Evolutionary conservation across 2,797 vertebrate genomes (phyloP).

Genomic region (Lepilemur ruficaudatus): DNA sequence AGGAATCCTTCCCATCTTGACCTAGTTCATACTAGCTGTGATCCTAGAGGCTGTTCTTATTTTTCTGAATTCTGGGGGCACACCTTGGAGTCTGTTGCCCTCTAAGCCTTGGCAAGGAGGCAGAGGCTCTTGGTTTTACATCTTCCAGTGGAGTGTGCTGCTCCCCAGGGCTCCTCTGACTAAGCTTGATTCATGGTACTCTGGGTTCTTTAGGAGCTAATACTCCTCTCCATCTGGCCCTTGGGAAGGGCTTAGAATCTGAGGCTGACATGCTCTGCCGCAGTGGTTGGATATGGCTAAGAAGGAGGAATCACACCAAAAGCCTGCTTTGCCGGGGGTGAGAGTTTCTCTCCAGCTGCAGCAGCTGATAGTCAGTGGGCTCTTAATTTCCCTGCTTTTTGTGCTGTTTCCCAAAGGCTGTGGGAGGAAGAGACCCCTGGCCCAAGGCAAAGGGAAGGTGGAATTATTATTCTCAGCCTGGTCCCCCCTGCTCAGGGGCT

Average conservation of each 20-base stretch:
- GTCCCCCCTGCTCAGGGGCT: not conserved
- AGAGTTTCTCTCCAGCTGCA: not conserved
- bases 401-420: not conserved
- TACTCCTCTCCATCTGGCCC: not conserved
- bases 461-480: not conserved
- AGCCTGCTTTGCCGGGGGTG: not conserved
- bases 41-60: not conserved
- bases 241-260: not conserved
- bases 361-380: not conserved
- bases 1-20: not conserved
- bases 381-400: not conserved
- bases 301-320: not conserved
- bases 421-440: not conserved
- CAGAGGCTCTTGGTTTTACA: not conserved
- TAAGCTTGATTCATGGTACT: not conserved
- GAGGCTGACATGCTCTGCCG: not conserved
- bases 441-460: not conserved
- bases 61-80: not conserved
- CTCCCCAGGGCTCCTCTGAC: not conserved
- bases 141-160: not conserved
- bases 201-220: not conserved
- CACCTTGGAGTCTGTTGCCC: not conserved
- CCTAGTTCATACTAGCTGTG: not conserved
- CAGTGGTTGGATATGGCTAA: not conserved
- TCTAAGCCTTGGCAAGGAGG: not conserved